Conservation (phyloP, 2,113 vertebrate genomes). For the Brachirus orientalis region DNA sequence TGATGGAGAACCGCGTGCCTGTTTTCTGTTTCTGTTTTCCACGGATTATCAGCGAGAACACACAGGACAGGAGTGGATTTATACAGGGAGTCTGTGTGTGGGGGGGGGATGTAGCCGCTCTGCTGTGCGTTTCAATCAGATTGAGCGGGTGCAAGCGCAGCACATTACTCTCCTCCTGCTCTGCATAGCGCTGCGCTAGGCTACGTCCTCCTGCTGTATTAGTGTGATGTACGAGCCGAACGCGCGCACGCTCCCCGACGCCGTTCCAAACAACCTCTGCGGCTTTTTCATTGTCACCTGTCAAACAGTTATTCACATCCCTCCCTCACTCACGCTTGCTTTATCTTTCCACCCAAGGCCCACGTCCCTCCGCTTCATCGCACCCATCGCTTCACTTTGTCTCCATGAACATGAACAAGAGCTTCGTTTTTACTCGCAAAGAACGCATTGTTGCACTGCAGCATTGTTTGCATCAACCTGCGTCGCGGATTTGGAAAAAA, state of each 20-base stretch:
- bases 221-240: slow-evolving; percentile 79
- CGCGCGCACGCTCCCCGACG: too few relatives aligned
- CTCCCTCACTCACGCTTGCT: slow-evolving; percentile 59
- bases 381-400: slow-evolving; percentile 70
- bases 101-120: slow-evolving; percentile 66
- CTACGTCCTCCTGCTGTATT: slow-evolving; percentile 78
- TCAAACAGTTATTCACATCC: slow-evolving; percentile 79
- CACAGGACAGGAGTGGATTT: slow-evolving; percentile 62
- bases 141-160: slow-evolving; percentile 77
- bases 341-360: slow-evolving; percentile 68
- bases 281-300: slow-evolving; percentile 74
- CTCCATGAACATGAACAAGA: slow-evolving; percentile 29
- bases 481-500: too few relatives aligned
- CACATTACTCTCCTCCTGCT: slow-evolving; percentile 77
- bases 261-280: too few relatives aligned
- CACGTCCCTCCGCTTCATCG: slow-evolving; percentile 66
- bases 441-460: too few relatives aligned
- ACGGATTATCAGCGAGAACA: slow-evolving; percentile 56
- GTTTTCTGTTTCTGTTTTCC: slow-evolving; percentile 55
- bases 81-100: slow-evolving; percentile 69
- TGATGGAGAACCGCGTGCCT: slow-evolving; percentile 58
- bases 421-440: slow-evolving; percentile 53
- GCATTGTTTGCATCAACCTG: too few relatives aligned
- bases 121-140: slow-evolving; percentile 78
- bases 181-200: slow-evolving; percentile 79